A percentile compares a stretch with the other conserved stretches of the same genome.
phyloP scores from a whole-genome alignment of 2,888 invertebrate species.

The Campoplex nolae region DNA sequence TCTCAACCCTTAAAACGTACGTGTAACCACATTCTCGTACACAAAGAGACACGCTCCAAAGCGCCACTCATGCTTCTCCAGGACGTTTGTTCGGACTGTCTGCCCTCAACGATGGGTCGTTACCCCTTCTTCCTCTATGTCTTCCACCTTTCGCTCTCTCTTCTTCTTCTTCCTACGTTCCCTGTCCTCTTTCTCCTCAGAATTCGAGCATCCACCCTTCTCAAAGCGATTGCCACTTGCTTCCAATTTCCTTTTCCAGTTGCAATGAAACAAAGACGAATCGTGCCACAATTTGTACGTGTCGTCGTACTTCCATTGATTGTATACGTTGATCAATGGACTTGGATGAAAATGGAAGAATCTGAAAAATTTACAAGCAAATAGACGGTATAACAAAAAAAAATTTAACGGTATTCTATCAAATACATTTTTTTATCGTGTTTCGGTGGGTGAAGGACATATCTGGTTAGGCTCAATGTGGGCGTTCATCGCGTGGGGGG shows the following conservation, averaged over 20 bases:
- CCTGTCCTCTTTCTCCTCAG: background rate
- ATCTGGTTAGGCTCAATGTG: slow-evolving; percentile 35
- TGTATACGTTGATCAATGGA: background rate
- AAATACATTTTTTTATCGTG: background rate
- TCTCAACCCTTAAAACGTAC: background rate
- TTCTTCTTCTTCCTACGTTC: background rate
- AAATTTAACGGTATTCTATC: background rate
- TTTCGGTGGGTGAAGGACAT: slow-evolving; percentile 4
- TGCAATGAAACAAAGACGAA: slow-evolving; percentile 18
- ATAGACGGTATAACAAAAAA: too few species aligned
- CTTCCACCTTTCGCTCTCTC: background rate
- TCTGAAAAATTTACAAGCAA: background rate
- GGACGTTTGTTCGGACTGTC: slow-evolving; percentile 69
- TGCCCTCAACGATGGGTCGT: slow-evolving; percentile 66
- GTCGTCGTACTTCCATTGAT: background rate
- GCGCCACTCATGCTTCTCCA: slow-evolving; percentile 44
- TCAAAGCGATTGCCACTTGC: slow-evolving; percentile 56
- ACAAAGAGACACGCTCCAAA: slow-evolving; percentile 33
- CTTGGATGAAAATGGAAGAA: background rate
- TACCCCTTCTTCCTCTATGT: slow-evolving; percentile 52
- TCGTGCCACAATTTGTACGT: background rate
- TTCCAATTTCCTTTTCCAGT: slow-evolving; percentile 48
- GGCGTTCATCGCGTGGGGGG: slow-evolving; percentile 40
- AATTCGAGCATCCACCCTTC: slow-evolving; percentile 23
- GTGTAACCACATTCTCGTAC: slow-evolving; percentile 37